These are phyloP conservation scores for Orestias chungarensis DNA, from an alignment of 2,797 vertebrate species.

Conservation along the genomic window DNA sequence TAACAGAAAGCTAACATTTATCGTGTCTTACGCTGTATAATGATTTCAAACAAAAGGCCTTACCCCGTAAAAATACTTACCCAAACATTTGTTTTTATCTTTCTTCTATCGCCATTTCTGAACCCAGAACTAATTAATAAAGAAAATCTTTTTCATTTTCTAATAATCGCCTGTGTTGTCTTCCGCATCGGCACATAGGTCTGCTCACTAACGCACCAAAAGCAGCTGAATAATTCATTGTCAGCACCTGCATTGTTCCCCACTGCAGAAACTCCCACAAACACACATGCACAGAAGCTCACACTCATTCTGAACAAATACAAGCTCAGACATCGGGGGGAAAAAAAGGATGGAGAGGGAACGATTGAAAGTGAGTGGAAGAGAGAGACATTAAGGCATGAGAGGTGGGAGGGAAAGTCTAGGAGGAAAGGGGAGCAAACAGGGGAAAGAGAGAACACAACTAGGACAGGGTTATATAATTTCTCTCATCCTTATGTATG, in stretches of 20 bases:
- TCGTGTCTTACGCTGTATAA: background rate
- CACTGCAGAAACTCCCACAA: constrained; percentile 3
- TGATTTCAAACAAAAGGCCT: background rate
- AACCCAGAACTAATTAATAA: background rate
- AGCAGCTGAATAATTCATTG: constrained; percentile 38
- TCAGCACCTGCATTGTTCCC: constrained; percentile 30
- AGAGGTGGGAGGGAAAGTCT: constrained; percentile 31
- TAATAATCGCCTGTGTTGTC: constrained; percentile 22
- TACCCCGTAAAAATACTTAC: background rate
- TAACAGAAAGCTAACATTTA: background rate
- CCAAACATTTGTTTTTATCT: background rate
- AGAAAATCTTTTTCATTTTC: constrained; percentile 12
- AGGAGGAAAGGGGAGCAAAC: constrained; percentile 51
- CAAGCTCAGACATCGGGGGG: constrained; percentile 20
- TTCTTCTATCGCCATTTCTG: background rate
- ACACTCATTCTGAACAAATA: background rate
- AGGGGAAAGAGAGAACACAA: constrained; percentile 63
- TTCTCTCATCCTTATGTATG: constrained; percentile 74
- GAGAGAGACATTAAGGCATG: constrained; percentile 18
- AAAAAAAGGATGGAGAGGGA: constrained; percentile 18
- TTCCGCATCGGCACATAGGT: constrained; percentile 19
- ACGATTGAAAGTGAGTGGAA: background rate
- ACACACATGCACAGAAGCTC: constrained; percentile 15
- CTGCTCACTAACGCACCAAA: constrained; percentile 13
- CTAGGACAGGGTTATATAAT: constrained; percentile 78